Conservation (phyloP, 2,888 invertebrate species). For the Incurvaria masculella region DNA sequence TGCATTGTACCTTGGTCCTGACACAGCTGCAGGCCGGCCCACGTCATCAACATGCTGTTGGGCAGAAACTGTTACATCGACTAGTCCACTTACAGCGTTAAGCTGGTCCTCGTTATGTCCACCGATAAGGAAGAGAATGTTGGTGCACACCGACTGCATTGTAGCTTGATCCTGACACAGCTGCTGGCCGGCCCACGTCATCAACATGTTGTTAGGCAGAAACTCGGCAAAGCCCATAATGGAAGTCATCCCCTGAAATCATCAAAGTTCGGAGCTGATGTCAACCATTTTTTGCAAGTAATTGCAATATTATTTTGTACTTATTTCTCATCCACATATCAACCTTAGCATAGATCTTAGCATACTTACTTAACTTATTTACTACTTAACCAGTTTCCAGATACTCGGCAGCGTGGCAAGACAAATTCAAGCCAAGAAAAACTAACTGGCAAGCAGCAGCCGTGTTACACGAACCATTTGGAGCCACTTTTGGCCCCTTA, state of each 20-base stretch:
- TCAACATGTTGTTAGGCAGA: constrained; percentile 32
- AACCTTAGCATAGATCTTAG: no score
- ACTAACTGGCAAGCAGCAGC: no score
- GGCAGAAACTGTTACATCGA: constrained; percentile 56
- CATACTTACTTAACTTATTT: no score
- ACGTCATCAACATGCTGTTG: constrained; percentile 23
- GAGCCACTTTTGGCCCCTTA: no score
- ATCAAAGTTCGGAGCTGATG: no score
- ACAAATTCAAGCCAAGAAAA: no score
- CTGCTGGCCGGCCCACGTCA: constrained; percentile 20
- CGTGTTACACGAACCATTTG: no score
- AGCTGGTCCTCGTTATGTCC: constrained; percentile 35
- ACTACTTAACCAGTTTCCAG: no score
- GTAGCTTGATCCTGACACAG: constrained; percentile 27
- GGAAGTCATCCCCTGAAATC: constrained; percentile 14
- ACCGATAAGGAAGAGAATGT: constrained; percentile 40
- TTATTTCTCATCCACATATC: no score
- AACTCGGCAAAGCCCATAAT: constrained; percentile 45
- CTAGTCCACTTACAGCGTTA: constrained; percentile 35
- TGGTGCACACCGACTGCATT: constrained; percentile 37
- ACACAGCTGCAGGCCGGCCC: constrained; percentile 25
- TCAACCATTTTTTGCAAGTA: no score
- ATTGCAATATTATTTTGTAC: no score
- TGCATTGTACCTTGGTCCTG: constrained; percentile 24
- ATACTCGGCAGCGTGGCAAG: no score